Evolutionary conservation across 2,113 vertebrate species (phyloP).

Genomic region (Anser cygnoides): DNA sequence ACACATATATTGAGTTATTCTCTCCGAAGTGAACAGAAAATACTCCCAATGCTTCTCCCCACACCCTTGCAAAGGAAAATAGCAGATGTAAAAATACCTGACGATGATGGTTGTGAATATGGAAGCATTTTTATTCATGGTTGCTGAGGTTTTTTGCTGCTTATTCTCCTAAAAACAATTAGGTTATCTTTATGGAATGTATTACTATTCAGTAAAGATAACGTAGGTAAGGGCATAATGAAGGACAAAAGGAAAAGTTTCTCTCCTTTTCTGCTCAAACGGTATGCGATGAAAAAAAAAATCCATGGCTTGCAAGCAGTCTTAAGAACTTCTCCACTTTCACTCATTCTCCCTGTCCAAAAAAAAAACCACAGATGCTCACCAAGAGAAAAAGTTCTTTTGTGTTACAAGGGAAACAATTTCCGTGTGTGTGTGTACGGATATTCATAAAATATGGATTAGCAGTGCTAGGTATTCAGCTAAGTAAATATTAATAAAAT

Average conservation of each 20-base stretch:
- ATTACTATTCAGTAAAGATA: conserved; percentile 34
- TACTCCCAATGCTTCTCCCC: conserved; percentile 10
- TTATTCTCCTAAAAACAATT: conserved; percentile 56
- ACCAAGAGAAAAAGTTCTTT: background rate
- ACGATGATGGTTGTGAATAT: background rate
- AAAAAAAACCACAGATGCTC: background rate
- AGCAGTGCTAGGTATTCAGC: conserved; percentile 55
- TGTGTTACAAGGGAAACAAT: conserved; percentile 28
- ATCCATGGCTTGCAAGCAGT: background rate
- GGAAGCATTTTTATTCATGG: conserved; percentile 17
- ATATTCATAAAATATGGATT: conserved; percentile 70
- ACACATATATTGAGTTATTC: conserved; percentile 63
- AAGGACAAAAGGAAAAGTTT: conserved; percentile 13
- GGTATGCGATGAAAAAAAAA: background rate
- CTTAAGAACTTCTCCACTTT: background rate
- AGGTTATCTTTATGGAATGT: conserved; percentile 29
- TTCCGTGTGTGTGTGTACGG: background rate
- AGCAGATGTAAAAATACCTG: background rate
- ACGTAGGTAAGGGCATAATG: conserved; percentile 3
- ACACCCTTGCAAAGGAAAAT: background rate
- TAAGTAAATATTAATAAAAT: conserved; percentile 64
- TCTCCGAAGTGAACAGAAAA: conserved; percentile 58
- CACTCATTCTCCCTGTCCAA: background rate
- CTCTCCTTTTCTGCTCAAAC: background rate
- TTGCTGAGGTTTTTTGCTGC: background rate